These are phyloP conservation scores for Saturnia japonica DNA, from an alignment of 2,888 invertebrate genomes.

Conservation along the genomic window DNA sequence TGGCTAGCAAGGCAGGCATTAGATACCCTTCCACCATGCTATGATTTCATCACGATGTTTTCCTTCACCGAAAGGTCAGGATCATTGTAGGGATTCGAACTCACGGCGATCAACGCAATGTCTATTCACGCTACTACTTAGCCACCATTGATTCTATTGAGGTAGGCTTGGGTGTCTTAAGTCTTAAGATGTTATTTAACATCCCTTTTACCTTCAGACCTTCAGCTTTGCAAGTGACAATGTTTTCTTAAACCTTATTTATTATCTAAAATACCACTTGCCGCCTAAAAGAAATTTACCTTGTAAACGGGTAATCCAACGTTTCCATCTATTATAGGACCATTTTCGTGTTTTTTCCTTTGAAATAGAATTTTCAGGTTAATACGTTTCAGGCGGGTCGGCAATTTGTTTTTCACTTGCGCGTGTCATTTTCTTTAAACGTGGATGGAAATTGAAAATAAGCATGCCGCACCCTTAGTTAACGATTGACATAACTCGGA, in stretches of 20 bases:
- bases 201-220: background rate
- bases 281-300: background rate
- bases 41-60: too few species aligned
- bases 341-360: conserved; percentile 12
- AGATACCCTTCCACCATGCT: too few species aligned
- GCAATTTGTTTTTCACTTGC: conserved; percentile 19
- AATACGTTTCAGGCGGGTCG: conserved; percentile 14
- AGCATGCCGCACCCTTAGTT: background rate
- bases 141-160: too few species aligned
- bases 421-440: conserved; percentile 19
- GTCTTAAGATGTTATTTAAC: background rate
- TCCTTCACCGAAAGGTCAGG: too few species aligned
- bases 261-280: background rate
- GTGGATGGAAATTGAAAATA: conserved; percentile 18
- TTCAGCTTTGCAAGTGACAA: background rate
- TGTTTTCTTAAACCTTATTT: background rate
- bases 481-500: background rate
- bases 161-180: too few species aligned
- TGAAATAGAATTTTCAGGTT: conserved; percentile 14
- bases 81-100: too few species aligned
- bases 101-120: too few species aligned
- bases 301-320: background rate
- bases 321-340: conserved; percentile 9
- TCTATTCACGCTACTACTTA: too few species aligned
- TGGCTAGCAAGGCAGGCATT: too few species aligned